Evolutionary conservation across 2,113 vertebrate genomes (phyloP).

Genomic region (Ia io): DNA sequence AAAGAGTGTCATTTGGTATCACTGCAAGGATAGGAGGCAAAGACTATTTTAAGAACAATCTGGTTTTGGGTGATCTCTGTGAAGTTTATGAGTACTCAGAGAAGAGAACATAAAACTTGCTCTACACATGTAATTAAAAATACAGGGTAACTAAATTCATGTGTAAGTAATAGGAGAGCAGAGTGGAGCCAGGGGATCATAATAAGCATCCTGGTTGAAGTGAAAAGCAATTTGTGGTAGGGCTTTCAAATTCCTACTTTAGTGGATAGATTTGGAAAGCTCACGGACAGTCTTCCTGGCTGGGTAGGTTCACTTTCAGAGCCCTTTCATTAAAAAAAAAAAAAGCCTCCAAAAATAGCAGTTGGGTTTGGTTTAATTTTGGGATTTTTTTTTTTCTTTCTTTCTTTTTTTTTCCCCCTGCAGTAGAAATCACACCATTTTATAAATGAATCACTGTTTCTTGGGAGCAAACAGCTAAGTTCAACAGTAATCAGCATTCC

Average conservation of each 20-base stretch:
- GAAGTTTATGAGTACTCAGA: constrained; percentile 73
- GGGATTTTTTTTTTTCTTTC: not conserved
- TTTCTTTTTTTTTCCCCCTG: not conserved
- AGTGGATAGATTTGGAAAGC: constrained; percentile 70
- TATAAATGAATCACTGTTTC: constrained; percentile 47
- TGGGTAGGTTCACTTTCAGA: constrained; percentile 47
- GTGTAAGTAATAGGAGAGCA: constrained; percentile 69
- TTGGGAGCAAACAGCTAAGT: constrained; percentile 27
- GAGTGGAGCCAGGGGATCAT: constrained; percentile 65
- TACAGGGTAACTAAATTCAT: constrained; percentile 71
- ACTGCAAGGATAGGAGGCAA: constrained; percentile 37
- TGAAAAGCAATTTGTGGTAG: constrained; percentile 74
- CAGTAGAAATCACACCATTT: constrained; percentile 50
- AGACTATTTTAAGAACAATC: constrained; percentile 70
- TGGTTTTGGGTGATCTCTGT: constrained; percentile 69
- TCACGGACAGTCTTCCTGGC: constrained; percentile 62
- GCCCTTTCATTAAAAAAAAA: constrained; percentile 55
- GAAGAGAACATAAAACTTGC: constrained; percentile 70
- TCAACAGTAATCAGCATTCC: not conserved
- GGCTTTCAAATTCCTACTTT: constrained; percentile 70
- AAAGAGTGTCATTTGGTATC: constrained; percentile 48
- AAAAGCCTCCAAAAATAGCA: constrained; percentile 64
- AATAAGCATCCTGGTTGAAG: constrained; percentile 69
- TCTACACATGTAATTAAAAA: constrained; percentile 76
- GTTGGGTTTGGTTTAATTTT: constrained; percentile 29